Conservation (phyloP, 1,140 invertebrate species). For the Daktulosphaira vitifoliae region DNA sequence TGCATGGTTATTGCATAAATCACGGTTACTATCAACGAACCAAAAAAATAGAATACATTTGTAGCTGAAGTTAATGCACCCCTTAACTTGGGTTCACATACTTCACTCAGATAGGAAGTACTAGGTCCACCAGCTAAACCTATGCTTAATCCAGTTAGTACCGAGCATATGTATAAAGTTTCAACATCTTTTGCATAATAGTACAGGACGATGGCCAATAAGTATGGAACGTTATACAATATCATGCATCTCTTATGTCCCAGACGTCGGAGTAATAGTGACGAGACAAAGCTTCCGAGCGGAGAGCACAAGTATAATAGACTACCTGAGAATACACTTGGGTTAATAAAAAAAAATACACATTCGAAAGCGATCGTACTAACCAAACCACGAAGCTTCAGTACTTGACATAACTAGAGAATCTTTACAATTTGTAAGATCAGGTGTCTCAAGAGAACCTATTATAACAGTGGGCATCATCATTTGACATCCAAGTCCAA, state of each 20-base stretch:
- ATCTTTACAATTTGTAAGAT: neutral
- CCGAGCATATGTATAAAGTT: slow-evolving; percentile 33
- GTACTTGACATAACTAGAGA: neutral
- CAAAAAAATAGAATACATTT: slow-evolving; percentile 8
- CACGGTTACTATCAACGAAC: neutral
- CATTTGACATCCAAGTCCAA: slow-evolving; percentile 2
- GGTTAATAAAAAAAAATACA: too few relatives aligned
- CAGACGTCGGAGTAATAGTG: slow-evolving; percentile 36
- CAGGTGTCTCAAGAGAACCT: neutral
- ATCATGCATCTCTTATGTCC: slow-evolving; percentile 41
- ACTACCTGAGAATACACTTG: slow-evolving; percentile 39
- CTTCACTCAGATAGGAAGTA: slow-evolving; percentile 47
- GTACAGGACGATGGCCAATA: slow-evolving; percentile 38
- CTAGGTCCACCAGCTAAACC: slow-evolving; percentile 48
- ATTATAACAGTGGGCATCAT: slow-evolving; percentile 7
- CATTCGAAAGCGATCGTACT: neutral
- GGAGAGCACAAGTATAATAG: slow-evolving; percentile 40
- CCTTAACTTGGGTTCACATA: slow-evolving; percentile 42
- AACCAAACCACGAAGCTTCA: slow-evolving; percentile 13
- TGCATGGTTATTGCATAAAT: slow-evolving; percentile 7
- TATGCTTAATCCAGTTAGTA: slow-evolving; percentile 41
- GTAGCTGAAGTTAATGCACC: slow-evolving; percentile 33
- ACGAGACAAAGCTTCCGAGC: slow-evolving; percentile 38
- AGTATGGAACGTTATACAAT: slow-evolving; percentile 39
- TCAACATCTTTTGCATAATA: slow-evolving; percentile 34